A percentile compares a stretch with the other conserved stretches of the same genome.
Evolutionary conservation across 2,888 invertebrate species (phyloP).

Genomic region (Drosophila planitibia): DNA sequence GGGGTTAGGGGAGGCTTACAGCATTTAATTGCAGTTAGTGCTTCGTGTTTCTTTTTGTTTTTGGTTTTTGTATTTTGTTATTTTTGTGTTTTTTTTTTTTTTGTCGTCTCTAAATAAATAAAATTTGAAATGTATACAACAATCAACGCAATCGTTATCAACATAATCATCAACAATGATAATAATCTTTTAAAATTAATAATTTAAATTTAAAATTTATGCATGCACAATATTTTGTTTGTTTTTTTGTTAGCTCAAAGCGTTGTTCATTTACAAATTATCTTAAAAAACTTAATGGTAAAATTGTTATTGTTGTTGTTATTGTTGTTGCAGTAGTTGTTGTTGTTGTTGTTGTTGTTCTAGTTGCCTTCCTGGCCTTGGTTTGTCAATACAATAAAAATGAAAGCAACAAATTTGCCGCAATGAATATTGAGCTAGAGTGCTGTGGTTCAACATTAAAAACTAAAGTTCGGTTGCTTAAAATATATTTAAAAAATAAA

Average conservation of each 20-base stretch:
- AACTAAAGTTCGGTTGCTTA: slow-evolving; percentile 42
- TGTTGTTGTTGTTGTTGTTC: slow-evolving; percentile 33
- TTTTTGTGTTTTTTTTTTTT: slow-evolving; percentile 16
- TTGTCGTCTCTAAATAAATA: slow-evolving; percentile 46
- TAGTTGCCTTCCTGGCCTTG: slow-evolving; percentile 58
- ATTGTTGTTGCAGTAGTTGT: slow-evolving; percentile 6
- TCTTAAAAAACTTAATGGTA: slow-evolving; percentile 37
- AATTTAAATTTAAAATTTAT: slow-evolving; percentile 30
- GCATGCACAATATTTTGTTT: slow-evolving; percentile 50
- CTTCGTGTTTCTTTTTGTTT: slow-evolving; percentile 22
- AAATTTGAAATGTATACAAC: slow-evolving; percentile 38
- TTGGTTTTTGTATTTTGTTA: slow-evolving; percentile 4
- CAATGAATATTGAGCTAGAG: slow-evolving; percentile 31
- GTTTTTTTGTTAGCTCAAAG: slow-evolving; percentile 22
- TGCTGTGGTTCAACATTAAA: slow-evolving; percentile 19
- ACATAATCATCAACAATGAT: slow-evolving; percentile 50
- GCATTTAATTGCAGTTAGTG: slow-evolving; percentile 45
- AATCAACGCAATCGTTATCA: slow-evolving; percentile 21
- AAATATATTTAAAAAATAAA: slow-evolving; percentile 8
- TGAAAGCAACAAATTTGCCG: slow-evolving; percentile 23
- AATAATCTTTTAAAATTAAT: slow-evolving; percentile 31
- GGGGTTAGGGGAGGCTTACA: slow-evolving; percentile 40
- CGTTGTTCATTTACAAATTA: slow-evolving; percentile 21
- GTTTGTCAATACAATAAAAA: slow-evolving; percentile 58
- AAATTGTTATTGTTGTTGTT: slow-evolving; percentile 17